These are phyloP conservation scores for Pluvialis apricaria DNA, from an alignment of 2,113 vertebrate genomes.

Conservation along the genomic window DNA sequence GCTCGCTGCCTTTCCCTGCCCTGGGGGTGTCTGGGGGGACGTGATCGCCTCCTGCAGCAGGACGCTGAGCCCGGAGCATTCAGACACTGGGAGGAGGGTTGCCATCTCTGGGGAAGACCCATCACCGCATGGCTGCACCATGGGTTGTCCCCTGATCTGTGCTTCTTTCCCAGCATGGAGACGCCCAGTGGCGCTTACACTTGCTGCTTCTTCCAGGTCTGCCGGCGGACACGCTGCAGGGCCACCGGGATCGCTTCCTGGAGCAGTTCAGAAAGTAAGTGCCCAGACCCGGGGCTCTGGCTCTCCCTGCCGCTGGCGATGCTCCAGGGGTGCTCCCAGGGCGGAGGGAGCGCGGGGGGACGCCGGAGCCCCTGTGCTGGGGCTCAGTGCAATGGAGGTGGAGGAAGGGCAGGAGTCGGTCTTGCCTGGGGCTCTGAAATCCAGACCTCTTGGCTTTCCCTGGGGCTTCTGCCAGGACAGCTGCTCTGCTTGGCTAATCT, in stretches of 20 bases:
- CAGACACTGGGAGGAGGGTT: fast-evolving
- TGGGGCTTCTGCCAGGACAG: background rate
- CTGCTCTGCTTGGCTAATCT: background rate
- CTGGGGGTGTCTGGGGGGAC: fast-evolving
- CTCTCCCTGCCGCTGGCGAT: fast-evolving
- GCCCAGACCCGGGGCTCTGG: background rate
- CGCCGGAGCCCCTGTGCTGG: fast-evolving
- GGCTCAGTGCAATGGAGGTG: fast-evolving
- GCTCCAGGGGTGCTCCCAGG: background rate
- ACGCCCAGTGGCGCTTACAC: fast-evolving
- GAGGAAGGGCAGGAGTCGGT: background rate
- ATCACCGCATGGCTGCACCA: fast-evolving
- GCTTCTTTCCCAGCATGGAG: fast-evolving
- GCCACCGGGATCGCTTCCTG: conserved; percentile 96
- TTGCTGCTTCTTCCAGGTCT: conserved; percentile 77
- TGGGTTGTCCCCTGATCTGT: background rate
- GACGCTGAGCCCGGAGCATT: background rate
- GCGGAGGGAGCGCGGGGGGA: fast-evolving
- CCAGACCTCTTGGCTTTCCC: background rate
- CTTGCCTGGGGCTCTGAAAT: background rate
- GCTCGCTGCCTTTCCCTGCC: background rate
- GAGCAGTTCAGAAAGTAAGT: conserved; percentile 97
- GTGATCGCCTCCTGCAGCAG: fast-evolving
- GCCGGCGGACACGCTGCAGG: conserved; percentile 94
- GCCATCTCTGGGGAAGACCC: background rate